Evolutionary conservation across 1,140 invertebrate species (phyloP).

Genomic region (Pseudachorutes palmiensis): DNA sequence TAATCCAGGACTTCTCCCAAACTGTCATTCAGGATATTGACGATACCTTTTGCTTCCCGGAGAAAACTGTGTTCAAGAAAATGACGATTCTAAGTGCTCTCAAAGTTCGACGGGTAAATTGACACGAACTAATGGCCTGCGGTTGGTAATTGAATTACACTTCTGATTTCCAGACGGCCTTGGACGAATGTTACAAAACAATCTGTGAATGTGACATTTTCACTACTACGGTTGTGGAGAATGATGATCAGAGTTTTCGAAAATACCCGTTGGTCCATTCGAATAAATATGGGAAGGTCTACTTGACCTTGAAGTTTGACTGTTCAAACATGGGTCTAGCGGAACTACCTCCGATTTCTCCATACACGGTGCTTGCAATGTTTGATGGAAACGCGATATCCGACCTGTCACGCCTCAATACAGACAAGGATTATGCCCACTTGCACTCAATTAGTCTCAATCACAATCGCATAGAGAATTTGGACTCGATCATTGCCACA

Average conservation of each 20-base stretch:
- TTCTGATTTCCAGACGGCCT: background rate
- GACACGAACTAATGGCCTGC: no score
- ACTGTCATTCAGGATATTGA: background rate
- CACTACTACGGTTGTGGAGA: background rate
- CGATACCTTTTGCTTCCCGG: background rate
- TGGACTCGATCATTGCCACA: constrained; percentile 7
- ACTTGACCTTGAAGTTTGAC: constrained; percentile 22
- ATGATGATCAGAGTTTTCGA: background rate
- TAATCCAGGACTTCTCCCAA: no score
- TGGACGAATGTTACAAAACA: constrained; percentile 1
- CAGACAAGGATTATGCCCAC: constrained; percentile 19
- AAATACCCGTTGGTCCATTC: constrained; percentile 3
- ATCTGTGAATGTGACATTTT: background rate
- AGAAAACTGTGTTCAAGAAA: background rate
- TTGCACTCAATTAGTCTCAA: constrained; percentile 14
- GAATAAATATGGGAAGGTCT: constrained; percentile 16
- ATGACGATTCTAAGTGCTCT: constrained; percentile 3
- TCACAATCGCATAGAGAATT: constrained; percentile 18
- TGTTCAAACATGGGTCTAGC: constrained; percentile 19
- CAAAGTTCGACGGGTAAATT: background rate
- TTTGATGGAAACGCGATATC: constrained; percentile 19
- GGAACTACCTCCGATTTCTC: constrained; percentile 20
- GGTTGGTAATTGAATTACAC: no score
- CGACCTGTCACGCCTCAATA: constrained; percentile 10
- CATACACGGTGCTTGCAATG: constrained; percentile 10